Base-by-base conservation (phyloP, 2,113 vertebrate genomes). In the Theristicus caerulescens region DNA sequence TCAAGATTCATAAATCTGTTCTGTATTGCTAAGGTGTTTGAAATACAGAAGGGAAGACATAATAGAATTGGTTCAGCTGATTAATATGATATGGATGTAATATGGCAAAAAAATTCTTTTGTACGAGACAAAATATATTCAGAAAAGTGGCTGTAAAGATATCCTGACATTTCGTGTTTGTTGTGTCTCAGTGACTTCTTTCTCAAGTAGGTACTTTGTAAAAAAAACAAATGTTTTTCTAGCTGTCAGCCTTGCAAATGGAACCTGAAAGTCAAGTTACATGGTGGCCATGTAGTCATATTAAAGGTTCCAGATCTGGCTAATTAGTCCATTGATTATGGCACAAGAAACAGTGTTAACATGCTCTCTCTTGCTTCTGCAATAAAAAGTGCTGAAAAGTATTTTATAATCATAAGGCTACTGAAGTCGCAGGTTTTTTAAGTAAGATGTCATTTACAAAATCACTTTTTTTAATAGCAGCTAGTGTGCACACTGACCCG, bases 71-170 rank as follows among this genome's bases (percentile, higher is more conserved):
- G 78, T 93, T 93, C 26, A 44, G 55, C 46, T 87, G 88, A 93
- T 58, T 92, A 96, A 91, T 93, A 89, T 21, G 86, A 92, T 69
- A 38, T 86, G 51, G 76, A 83, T 82, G 38, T 44, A 94, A 79
- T 27, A 62, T 34, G 55, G 93, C 46, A 97, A 96, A 96, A 97
- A 59, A 20, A 74, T 90, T 92, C 21, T 86, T 92, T 83, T 88
- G 59, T 91, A 78, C 13, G 58, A 94, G 64, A 88, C 22, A 86
- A 85, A 81, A 62, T 84, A 72, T 90, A 86, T 86, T 88, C 82
- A 91, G 66, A 86, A 81, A 90, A 95, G 32, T 94, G 42, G 74
- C 71, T 66, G 47, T 78, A 90, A 95, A 88, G 31, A 90, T 90
- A 89, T 8, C 40, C 36, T 89, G 81, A 90, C 34, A 58, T 92